phyloP scores from a whole-genome alignment of 2,113 vertebrate species.

The Equus przewalskii region DNA sequence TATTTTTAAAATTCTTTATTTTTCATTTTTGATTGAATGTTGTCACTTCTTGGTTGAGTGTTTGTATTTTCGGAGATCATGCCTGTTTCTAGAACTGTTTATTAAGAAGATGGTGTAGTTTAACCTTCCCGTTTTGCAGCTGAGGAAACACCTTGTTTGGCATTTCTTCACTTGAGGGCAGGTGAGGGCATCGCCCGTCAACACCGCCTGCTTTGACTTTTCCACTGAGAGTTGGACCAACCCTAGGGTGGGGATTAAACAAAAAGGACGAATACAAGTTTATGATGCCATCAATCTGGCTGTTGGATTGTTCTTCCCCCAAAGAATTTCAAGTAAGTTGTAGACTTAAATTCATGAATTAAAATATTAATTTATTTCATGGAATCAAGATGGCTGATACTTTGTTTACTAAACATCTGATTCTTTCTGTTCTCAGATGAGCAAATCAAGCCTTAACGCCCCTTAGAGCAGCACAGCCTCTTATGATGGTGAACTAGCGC shows the following conservation, averaged over 20 bases:
- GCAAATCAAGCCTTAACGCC: not conserved
- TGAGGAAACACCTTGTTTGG: not conserved
- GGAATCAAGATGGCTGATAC: not conserved
- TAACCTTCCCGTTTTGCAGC: not conserved
- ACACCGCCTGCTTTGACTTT: not conserved
- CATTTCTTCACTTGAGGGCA: not conserved
- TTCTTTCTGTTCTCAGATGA: constrained; percentile 1
- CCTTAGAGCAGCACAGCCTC: accelerated
- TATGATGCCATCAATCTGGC: not conserved
- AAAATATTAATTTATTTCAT: not conserved
- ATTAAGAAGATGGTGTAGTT: not conserved
- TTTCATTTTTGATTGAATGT: constrained; percentile 12
- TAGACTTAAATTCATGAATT: not conserved
- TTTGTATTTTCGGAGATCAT: not conserved
- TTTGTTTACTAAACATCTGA: constrained; percentile 7
- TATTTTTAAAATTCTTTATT: not conserved
- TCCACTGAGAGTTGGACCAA: not conserved
- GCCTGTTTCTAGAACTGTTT: not conserved
- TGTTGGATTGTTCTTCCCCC: not conserved
- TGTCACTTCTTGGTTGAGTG: not conserved
- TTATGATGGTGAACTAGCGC: not conserved
- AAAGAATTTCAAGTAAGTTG: not conserved
- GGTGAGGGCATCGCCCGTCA: not conserved
- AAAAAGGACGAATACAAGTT: not conserved
- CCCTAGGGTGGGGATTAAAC: not conserved